A percentile compares a stretch with the other conserved stretches of the same genome.
phyloP scores from a whole-genome alignment of 2,888 invertebrate species.

The Glaucopsyche alexis region DNA sequence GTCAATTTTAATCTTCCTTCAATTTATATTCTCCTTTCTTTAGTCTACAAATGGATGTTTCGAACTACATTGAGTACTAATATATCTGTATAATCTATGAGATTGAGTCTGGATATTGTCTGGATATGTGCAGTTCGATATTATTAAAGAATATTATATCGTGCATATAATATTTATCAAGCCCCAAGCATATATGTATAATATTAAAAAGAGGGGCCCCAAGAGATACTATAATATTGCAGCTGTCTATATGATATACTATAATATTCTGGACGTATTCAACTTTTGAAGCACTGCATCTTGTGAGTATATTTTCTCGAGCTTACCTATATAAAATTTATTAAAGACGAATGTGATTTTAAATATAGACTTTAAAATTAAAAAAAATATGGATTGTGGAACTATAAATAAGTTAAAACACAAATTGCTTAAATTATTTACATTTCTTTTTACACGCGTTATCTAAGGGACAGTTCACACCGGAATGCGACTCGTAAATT shows the following conservation, averaged over 20 bases:
- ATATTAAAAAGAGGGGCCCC: not conserved
- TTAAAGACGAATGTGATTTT: slow-evolving; percentile 1
- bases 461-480: too few relatives aligned
- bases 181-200: too few relatives aligned
- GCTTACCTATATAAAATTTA: not conserved
- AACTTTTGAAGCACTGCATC: not conserved
- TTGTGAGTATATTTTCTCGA: not conserved
- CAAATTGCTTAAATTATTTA: not conserved
- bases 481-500: too few relatives aligned
- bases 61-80: too few relatives aligned
- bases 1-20: too few relatives aligned
- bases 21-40: too few relatives aligned
- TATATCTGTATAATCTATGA: too few relatives aligned
- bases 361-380: not conserved
- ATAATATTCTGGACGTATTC: not conserved
- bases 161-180: not conserved
- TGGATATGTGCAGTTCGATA: too few relatives aligned
- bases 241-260: not conserved
- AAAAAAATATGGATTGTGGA: not conserved
- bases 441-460: not conserved
- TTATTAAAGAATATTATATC: too few relatives aligned
- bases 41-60: too few relatives aligned
- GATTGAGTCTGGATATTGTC: too few relatives aligned
- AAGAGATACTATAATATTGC: not conserved
- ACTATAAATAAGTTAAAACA: not conserved